Conservation (phyloP, 2,888 invertebrate species). For the Anthophora plumipes region DNA sequence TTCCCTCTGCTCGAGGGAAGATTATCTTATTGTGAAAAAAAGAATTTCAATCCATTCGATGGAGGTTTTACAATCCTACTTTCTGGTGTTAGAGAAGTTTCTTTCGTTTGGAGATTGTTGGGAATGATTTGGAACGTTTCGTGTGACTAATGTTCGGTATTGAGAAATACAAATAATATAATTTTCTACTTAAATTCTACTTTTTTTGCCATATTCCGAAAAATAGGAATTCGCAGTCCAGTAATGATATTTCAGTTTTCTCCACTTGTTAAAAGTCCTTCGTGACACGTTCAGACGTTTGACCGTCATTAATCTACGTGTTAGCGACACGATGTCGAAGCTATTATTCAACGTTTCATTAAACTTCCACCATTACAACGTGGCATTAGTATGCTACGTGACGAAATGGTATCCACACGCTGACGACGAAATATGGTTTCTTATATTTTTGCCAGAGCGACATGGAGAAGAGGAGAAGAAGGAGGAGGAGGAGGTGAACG, state of each 20-base stretch:
- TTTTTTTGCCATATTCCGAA: no score
- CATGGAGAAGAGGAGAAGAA: background rate
- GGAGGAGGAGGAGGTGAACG: background rate
- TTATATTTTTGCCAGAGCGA: slow-evolving; percentile 38
- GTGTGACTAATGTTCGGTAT: no score
- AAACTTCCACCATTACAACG: background rate
- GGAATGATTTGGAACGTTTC: no score
- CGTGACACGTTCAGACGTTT: no score
- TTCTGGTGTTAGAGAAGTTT: background rate
- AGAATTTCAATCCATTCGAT: background rate
- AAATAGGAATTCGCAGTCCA: no score
- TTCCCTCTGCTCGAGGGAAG: no score
- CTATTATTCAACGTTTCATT: slow-evolving; percentile 35
- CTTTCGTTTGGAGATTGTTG: no score
- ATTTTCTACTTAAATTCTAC: no score
- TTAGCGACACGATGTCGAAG: background rate
- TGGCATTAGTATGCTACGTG: slow-evolving; percentile 5
- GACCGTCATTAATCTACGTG: slow-evolving; percentile 13
- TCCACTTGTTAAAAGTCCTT: no score
- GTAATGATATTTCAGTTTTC: no score
- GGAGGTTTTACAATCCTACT: background rate
- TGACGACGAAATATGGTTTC: slow-evolving; percentile 41
- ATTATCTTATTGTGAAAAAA: slow-evolving; percentile 4
- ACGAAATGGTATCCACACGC: slow-evolving; percentile 6
- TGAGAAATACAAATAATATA: no score